A percentile compares a stretch with the other conserved stretches of the same genome.
These are phyloP conservation scores for Chaunax sp. DNA, from an alignment of 2,797 vertebrate genomes.

Conservation along the genomic window DNA sequence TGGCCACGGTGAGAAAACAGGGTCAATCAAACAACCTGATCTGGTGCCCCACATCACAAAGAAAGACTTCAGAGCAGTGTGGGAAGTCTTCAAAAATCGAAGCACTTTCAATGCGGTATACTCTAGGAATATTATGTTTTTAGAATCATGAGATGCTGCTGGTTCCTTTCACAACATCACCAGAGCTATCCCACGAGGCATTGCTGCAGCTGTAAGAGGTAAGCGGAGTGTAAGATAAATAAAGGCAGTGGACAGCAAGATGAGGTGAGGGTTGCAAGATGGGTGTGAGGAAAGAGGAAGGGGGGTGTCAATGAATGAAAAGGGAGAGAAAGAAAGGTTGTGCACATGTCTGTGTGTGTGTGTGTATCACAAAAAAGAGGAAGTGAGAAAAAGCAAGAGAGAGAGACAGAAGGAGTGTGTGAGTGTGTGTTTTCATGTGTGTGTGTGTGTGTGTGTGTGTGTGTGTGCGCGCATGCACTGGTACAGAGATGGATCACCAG, in stretches of 20 bases:
- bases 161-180: constrained; percentile 26
- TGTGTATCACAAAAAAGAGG: constrained; percentile 33
- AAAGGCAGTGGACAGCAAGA: constrained; percentile 55
- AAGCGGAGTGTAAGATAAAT: constrained; percentile 66
- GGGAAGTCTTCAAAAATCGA: constrained; percentile 18
- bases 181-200: constrained; percentile 56
- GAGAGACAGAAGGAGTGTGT: neutral
- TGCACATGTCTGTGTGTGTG: constrained; percentile 28
- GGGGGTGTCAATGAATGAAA: constrained; percentile 50
- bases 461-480: constrained; percentile 41
- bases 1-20: constrained; percentile 35
- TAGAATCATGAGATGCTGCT: too few species aligned
- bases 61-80: constrained; percentile 27
- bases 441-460: constrained; percentile 44
- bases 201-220: constrained; percentile 39
- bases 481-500: constrained; percentile 87
- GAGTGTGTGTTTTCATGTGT: neutral
- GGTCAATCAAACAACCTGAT: constrained; percentile 51
- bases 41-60: constrained; percentile 18
- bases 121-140: too few species aligned
- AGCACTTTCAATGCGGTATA: neutral
- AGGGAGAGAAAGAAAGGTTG: constrained; percentile 45
- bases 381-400: constrained; percentile 25
- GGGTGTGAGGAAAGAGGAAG: constrained; percentile 51
- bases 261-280: constrained; percentile 33